These are phyloP conservation scores for Sebastiscus tertius DNA, from an alignment of 2,797 vertebrate species.

Conservation along the genomic window DNA sequence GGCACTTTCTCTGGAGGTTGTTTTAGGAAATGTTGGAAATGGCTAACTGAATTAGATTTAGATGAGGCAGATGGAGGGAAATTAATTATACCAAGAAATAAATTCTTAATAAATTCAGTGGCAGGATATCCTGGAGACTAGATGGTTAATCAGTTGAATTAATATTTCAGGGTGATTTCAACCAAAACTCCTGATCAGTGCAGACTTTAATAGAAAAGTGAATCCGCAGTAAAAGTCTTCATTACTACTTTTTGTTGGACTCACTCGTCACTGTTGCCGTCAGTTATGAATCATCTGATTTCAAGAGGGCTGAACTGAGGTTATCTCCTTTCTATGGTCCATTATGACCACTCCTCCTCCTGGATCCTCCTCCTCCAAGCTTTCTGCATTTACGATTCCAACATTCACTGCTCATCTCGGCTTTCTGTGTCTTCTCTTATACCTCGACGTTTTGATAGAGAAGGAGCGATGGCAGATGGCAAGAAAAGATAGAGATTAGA, in stretches of 20 bases:
- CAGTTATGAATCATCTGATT: slow-evolving; percentile 33
- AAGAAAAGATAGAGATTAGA: slow-evolving; percentile 21
- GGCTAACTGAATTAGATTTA: neutral
- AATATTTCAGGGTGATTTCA: slow-evolving; percentile 1
- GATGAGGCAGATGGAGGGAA: neutral
- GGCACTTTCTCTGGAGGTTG: neutral
- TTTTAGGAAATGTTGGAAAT: slow-evolving; percentile 16
- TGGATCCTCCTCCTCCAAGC: neutral
- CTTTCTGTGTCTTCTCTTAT: neutral
- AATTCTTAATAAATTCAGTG: neutral
- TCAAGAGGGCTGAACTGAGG: slow-evolving; percentile 10
- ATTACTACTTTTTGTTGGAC: slow-evolving; percentile 13
- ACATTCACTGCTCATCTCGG: slow-evolving; percentile 5
- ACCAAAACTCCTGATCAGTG: slow-evolving; percentile 15
- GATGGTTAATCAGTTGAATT: neutral
- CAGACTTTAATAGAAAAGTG: slow-evolving; percentile 21
- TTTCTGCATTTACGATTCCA: neutral
- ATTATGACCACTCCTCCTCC: neutral
- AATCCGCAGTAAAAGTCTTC: slow-evolving; percentile 7
- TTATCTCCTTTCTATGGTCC: slow-evolving; percentile 6
- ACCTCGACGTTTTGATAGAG: neutral
- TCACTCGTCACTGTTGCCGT: slow-evolving; percentile 1
- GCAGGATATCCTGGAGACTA: slow-evolving; percentile 3
- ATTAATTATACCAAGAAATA: neutral
- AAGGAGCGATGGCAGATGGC: neutral